Percentiles rank a stretch among this genome's conserved stretches.
Conservation (phyloP, 2,113 vertebrate species). For the Engraulis encrasicolus region DNA sequence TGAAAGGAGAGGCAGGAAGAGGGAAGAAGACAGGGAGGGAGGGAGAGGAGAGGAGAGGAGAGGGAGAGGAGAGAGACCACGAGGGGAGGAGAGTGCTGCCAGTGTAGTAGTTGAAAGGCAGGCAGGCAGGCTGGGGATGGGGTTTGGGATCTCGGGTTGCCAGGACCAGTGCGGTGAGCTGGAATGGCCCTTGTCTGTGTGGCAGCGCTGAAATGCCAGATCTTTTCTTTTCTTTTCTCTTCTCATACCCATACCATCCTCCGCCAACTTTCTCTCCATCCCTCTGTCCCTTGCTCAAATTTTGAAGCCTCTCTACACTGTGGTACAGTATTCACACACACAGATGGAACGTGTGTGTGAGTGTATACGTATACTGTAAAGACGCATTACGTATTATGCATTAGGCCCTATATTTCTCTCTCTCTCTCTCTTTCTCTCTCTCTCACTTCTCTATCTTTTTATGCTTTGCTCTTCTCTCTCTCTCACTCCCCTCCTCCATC, state of each 20-base stretch:
- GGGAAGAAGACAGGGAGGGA: not conserved
- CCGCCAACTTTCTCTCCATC: not conserved
- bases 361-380: no score
- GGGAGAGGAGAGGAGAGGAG: not conserved
- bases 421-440: not conserved
- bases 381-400: no score
- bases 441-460: not conserved
- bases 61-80: no score
- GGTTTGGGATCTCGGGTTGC: no score
- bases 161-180: not conserved
- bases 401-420: no score
- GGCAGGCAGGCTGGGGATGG: no score
- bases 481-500: no score
- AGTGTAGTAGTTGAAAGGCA: not conserved
- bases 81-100: not conserved
- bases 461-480: not conserved
- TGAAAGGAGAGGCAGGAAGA: no score
- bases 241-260: not conserved
- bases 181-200: not conserved
- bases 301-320: constrained; percentile 19
- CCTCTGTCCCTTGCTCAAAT: not conserved
- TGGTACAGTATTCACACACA: no score
- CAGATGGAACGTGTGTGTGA: no score
- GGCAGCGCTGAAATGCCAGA: constrained; percentile 1
- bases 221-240: not conserved